Percentiles rank a stretch among this genome's conserved stretches.
Evolutionary conservation across 2,797 vertebrate species (phyloP).

Genomic region (Scolopax rusticola): DNA sequence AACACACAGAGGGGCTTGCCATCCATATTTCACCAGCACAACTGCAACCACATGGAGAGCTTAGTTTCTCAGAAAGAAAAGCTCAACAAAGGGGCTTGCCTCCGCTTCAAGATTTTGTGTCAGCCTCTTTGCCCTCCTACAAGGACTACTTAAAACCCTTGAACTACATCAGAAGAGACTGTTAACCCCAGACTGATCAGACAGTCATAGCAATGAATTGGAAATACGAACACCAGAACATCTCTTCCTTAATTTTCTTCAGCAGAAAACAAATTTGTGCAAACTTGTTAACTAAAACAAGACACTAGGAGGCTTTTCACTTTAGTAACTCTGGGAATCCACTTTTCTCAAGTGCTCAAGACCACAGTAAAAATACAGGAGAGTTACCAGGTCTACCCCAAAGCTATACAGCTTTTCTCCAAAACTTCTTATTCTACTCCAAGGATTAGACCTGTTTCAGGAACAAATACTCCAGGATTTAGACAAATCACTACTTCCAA

Average conservation of each 20-base stretch:
- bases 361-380: background rate
- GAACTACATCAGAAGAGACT: background rate
- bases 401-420: background rate
- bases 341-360: background rate
- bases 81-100: background rate
- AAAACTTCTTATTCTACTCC: background rate
- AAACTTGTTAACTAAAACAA: fast-evolving
- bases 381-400: background rate
- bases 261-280: background rate
- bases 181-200: background rate
- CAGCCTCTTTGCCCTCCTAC: background rate
- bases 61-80: background rate
- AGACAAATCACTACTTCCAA: constrained; percentile 84
- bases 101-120: fast-evolving
- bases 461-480: background rate
- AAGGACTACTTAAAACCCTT: background rate
- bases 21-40: fast-evolving
- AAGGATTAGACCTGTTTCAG: background rate
- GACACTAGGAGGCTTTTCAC: fast-evolving
- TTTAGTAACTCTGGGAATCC: background rate
- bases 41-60: fast-evolving
- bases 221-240: background rate
- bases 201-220: fast-evolving
- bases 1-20: background rate
- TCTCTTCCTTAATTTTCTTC: background rate